Percentiles rank a stretch among this genome's conserved stretches.
Evolutionary conservation across 2,888 invertebrate species (phyloP).

Genomic region (Tetranychus piercei): DNA sequence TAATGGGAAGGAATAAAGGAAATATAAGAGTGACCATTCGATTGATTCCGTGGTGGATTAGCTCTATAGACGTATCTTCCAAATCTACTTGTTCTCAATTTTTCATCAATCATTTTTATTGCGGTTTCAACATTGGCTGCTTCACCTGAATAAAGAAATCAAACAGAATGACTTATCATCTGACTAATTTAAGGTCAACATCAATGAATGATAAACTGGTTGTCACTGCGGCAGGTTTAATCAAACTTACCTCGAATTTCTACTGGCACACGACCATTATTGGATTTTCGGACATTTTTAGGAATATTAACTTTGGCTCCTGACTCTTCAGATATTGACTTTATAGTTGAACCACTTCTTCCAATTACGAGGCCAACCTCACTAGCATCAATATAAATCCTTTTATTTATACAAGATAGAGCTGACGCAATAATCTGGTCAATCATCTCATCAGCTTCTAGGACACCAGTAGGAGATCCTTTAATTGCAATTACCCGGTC

Average conservation of each 20-base stretch:
- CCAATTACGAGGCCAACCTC: slow-evolving; percentile 9
- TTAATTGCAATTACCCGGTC: not conserved
- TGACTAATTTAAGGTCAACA: not conserved
- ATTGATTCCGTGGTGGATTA: too few relatives aligned
- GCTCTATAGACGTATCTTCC: too few relatives aligned
- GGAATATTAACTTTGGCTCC: slow-evolving; percentile 7
- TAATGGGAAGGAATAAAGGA: too few relatives aligned
- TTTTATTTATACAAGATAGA: not conserved
- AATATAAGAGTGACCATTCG: too few relatives aligned
- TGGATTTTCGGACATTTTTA: not conserved
- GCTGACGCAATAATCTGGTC: not conserved
- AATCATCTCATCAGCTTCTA: slow-evolving; percentile 1
- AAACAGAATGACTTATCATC: not conserved
- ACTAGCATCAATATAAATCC: not conserved
- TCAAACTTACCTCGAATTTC: not conserved
- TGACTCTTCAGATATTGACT: not conserved
- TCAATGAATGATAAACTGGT: not conserved
- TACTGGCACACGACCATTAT: not conserved
- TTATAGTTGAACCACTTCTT: not conserved
- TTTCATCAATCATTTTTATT: not conserved
- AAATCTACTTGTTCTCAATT: not conserved
- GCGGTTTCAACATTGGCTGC: not conserved
- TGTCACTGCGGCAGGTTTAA: not conserved
- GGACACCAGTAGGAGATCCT: not conserved
- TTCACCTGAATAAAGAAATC: not conserved